Percentiles rank a stretch among this genome's conserved stretches.
Conservation (phyloP, 2,113 vertebrate species). For the Podarcis raffonei region DNA sequence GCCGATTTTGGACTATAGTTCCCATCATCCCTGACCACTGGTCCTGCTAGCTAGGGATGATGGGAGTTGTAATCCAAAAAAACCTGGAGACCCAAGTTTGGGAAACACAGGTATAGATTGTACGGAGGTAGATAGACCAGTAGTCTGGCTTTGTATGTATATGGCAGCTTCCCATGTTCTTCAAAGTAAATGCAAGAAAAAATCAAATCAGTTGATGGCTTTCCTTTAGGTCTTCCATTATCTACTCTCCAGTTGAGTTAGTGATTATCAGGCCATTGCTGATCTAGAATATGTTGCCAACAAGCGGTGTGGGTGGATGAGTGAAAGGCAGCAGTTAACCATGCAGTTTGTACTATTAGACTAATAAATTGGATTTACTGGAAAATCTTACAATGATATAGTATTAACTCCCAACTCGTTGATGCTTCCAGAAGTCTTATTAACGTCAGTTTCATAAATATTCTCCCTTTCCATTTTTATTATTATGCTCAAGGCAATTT, state of each 20-base stretch:
- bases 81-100: too few relatives aligned
- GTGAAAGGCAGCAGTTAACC: neutral
- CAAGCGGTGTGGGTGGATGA: neutral
- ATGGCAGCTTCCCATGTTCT: too few relatives aligned
- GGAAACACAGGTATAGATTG: too few relatives aligned
- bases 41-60: too few relatives aligned
- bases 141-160: too few relatives aligned
- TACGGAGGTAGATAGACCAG: too few relatives aligned
- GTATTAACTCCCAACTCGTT: neutral
- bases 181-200: too few relatives aligned
- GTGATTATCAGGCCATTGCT: neutral
- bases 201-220: neutral
- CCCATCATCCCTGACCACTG: too few relatives aligned
- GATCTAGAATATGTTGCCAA: neutral
- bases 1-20: too few relatives aligned
- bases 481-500: neutral
- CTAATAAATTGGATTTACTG: neutral
- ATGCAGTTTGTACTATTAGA: neutral
- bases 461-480: neutral
- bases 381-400: neutral
- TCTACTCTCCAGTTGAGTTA: neutral
- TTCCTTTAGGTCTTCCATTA: neutral
- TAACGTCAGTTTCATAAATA: neutral
- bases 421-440: neutral
- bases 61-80: too few relatives aligned